A percentile compares a stretch with the other conserved stretches of the same genome.
phyloP scores from a whole-genome alignment of 1,140 invertebrate genomes.

The Macrosteles quadrilineatus region DNA sequence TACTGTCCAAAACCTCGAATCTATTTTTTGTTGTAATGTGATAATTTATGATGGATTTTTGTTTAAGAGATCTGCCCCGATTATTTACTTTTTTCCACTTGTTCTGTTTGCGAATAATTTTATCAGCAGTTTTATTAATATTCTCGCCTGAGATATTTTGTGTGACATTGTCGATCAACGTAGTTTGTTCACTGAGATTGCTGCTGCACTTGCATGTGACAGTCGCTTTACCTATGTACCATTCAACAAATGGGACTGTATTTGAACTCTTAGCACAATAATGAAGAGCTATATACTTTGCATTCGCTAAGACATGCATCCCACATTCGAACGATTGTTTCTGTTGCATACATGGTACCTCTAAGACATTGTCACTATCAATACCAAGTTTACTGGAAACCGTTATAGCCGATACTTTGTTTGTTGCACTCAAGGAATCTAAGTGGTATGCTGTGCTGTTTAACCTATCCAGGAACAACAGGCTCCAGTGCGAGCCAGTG shows the following conservation, averaged over 20 bases:
- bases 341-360: background rate
- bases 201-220: background rate
- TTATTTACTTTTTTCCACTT: no score
- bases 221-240: background rate
- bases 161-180: no score
- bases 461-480: background rate
- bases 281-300: background rate
- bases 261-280: background rate
- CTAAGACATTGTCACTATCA: background rate
- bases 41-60: no score
- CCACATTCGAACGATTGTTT: constrained; percentile 1
- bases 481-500: background rate
- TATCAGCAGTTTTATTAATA: no score
- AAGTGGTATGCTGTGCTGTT: background rate
- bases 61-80: no score
- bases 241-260: background rate
- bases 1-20: no score
- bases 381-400: background rate
- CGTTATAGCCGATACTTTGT: background rate
- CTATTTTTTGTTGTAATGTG: no score
- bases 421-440: background rate
- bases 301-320: background rate
- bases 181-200: no score
- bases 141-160: no score
- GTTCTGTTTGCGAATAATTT: no score